Evolutionary conservation across 30 jellyfish, hydroid and myxozoan species (phyloP).

Genomic region (Chironex yamaguchii): DNA sequence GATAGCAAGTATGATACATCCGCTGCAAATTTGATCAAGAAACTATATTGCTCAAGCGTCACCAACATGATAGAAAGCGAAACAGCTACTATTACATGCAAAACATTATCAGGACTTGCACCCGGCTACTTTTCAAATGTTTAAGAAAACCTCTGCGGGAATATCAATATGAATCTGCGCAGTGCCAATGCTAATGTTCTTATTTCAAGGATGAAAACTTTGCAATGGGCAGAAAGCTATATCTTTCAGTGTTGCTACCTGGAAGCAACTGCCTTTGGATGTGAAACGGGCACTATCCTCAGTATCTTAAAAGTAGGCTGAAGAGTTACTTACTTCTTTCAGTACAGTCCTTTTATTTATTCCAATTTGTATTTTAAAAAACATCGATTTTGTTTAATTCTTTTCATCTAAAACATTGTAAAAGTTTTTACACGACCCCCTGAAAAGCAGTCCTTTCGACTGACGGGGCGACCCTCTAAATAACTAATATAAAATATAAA

Average conservation of each 20-base stretch:
- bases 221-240: neutral
- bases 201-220: neutral
- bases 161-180: slow-evolving; percentile 4
- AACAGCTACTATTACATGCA: slow-evolving; percentile 8
- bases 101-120: slow-evolving; percentile 19
- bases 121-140: slow-evolving; percentile 2
- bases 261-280: neutral
- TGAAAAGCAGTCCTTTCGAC: too few species aligned
- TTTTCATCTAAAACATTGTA: too few species aligned
- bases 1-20: slow-evolving; percentile 1
- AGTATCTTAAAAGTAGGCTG: neutral
- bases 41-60: neutral
- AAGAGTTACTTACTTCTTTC: too few species aligned
- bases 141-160: slow-evolving; percentile 7
- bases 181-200: slow-evolving; percentile 8
- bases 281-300: slow-evolving; percentile 9
- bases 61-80: slow-evolving; percentile 11
- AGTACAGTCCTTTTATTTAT: too few species aligned
- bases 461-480: too few species aligned
- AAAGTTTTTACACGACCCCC: too few species aligned
- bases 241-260: neutral
- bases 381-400: too few species aligned
- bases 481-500: too few species aligned
- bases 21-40: neutral
- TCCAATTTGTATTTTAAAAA: too few species aligned